A percentile compares a stretch with the other conserved stretches of the same genome.
Evolutionary conservation across 2,888 invertebrate genomes (phyloP).

Genomic region (Troides helena): DNA sequence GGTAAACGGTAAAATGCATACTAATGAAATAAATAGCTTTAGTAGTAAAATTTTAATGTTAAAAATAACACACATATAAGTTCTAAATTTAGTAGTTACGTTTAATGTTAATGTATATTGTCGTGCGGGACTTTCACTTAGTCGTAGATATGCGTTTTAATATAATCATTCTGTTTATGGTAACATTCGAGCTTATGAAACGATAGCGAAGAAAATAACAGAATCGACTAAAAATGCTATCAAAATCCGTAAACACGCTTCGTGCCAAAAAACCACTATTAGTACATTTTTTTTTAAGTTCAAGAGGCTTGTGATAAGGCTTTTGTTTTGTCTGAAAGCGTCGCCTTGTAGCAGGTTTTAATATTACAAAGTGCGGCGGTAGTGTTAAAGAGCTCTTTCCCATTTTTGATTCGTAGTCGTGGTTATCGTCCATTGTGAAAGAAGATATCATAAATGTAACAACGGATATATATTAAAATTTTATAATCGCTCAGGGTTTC

Average conservation of each 20-base stretch:
- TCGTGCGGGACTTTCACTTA: too few species aligned
- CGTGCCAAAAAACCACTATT: not conserved
- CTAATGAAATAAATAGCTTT: not conserved
- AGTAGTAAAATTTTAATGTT: too few species aligned
- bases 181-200: too few species aligned
- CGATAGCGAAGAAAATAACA: not conserved
- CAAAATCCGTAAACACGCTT: not conserved
- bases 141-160: too few species aligned
- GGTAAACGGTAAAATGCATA: constrained; percentile 2
- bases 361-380: constrained; percentile 20
- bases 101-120: too few species aligned
- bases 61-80: too few species aligned
- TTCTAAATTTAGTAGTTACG: too few species aligned
- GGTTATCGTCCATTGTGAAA: not conserved
- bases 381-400: constrained; percentile 6
- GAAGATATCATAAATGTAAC: not conserved
- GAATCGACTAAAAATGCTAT: not conserved
- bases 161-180: too few species aligned
- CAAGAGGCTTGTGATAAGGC: constrained; percentile 17
- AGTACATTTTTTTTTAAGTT: constrained; percentile 15
- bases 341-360: constrained; percentile 9
- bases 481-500: not conserved
- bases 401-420: not conserved
- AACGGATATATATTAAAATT: too few species aligned
- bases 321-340: constrained; percentile 9